Evolutionary conservation across 2,797 vertebrate species (phyloP).

Genomic region (Pangasius macronema): DNA sequence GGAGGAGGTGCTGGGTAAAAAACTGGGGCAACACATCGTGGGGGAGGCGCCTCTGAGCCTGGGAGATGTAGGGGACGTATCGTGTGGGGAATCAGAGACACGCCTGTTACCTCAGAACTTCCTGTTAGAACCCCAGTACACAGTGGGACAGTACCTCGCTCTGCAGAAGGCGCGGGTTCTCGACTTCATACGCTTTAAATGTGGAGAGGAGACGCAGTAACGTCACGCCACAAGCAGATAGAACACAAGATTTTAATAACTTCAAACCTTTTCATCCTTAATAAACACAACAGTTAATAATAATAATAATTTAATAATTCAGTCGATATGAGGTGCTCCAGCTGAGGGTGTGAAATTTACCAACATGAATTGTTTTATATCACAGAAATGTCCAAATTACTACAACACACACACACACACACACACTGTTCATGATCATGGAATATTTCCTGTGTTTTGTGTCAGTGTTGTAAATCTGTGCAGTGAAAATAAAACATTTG

Average conservation of each 20-base stretch:
- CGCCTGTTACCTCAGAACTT: conserved; percentile 86
- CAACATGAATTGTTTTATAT: background rate
- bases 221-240: background rate
- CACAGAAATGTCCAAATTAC: background rate
- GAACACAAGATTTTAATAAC: background rate
- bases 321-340: background rate
- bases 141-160: conserved; percentile 82
- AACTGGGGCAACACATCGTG: conserved; percentile 87
- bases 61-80: conserved; percentile 83
- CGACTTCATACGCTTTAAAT: conserved; percentile 88
- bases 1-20: conserved; percentile 75
- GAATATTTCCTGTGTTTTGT: background rate
- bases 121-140: conserved; percentile 80
- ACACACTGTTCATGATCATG: background rate
- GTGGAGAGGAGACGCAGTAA: conserved; percentile 72
- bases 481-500: background rate
- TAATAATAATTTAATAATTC: background rate
- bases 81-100: conserved; percentile 80
- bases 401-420: conserved; percentile 3
- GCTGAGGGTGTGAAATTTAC: background rate
- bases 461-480: background rate
- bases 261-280: background rate
- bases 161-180: conserved; percentile 77
- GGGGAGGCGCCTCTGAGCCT: conserved; percentile 84
- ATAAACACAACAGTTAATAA: background rate